Conservation (phyloP, 2,888 invertebrate species). For the Teleogryllus oceanicus region DNA sequence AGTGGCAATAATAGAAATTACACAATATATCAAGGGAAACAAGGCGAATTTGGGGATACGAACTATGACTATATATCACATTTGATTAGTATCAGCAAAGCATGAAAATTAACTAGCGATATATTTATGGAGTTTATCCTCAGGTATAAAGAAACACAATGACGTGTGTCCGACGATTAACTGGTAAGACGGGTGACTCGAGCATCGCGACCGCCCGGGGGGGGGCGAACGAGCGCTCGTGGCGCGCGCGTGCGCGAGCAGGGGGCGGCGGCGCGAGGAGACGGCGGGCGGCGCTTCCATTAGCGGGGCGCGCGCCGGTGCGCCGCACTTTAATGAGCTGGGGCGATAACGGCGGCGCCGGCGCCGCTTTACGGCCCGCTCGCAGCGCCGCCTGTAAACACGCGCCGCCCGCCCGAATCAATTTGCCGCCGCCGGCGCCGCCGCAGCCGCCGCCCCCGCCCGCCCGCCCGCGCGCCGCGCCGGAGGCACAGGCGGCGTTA, state of each 20-base stretch:
- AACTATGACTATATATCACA: no score
- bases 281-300: neutral
- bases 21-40: no score
- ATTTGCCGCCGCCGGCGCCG: neutral
- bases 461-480: neutral
- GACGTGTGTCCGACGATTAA: no score
- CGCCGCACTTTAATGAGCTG: neutral
- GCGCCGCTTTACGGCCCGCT: slow-evolving; percentile 3
- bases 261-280: neutral
- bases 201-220: no score
- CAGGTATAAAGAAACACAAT: no score
- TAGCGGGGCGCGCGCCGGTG: neutral
- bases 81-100: no score
- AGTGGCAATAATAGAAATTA: no score
- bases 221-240: no score
- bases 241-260: neutral
- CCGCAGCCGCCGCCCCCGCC: neutral
- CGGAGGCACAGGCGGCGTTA: neutral
- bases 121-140: no score
- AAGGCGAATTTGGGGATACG: no score
- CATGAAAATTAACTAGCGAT: no score
- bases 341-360: neutral
- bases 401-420: neutral
- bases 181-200: no score
- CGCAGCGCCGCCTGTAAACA: neutral